A percentile compares a stretch with the other conserved stretches of the same genome.
Evolutionary conservation across 2,113 vertebrate genomes (phyloP).

Genomic region (Trochalopteron elliotii): DNA sequence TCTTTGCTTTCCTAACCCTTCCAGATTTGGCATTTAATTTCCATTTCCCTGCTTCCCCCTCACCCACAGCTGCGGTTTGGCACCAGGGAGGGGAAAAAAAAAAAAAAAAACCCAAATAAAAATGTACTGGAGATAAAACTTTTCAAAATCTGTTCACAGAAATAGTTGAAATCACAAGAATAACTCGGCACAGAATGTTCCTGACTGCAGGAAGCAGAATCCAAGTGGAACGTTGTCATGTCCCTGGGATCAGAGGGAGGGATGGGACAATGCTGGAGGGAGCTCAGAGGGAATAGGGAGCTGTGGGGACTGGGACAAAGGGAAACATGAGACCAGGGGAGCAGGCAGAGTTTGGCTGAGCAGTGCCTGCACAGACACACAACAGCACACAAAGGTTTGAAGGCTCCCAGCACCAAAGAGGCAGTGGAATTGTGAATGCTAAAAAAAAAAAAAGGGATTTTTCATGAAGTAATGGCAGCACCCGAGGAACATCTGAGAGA

Average conservation of each 20-base stretch:
- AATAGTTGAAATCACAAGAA: background rate
- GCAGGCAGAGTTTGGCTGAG: background rate
- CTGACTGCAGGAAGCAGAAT: background rate
- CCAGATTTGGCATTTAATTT: background rate
- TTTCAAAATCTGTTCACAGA: background rate
- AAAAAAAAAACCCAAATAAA: background rate
- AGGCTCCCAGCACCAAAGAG: background rate
- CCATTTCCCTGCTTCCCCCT: background rate
- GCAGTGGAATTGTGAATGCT: background rate
- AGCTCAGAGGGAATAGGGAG: background rate
- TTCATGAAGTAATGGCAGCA: background rate
- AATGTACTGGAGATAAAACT: background rate
- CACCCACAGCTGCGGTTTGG: background rate
- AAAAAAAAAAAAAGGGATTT: background rate
- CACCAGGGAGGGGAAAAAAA: background rate
- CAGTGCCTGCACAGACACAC: background rate
- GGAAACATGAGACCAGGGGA: background rate
- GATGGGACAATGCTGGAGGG: background rate
- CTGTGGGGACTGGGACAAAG: background rate
- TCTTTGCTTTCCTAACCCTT: background rate
- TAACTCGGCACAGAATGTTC: conserved; percentile 29
- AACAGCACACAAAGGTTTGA: background rate
- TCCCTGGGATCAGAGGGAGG: conserved; percentile 3
- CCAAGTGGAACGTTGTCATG: background rate
- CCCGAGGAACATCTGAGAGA: background rate